phyloP scores from a whole-genome alignment of 2,113 vertebrate genomes.

The Casuarius casuarius region DNA sequence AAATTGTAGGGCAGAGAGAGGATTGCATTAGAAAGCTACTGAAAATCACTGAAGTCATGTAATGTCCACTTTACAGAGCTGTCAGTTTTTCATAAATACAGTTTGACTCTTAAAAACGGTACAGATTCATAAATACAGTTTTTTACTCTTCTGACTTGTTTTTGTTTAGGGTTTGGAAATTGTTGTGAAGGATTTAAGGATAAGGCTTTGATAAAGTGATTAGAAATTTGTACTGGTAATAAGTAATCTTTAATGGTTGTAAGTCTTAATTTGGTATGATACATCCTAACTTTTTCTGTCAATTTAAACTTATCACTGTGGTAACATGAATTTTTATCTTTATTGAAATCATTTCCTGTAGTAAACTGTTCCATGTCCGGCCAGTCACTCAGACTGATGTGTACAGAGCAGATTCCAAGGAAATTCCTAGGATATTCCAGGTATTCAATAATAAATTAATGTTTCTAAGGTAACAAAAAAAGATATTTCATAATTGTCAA shows the following conservation, averaged over 20 bases:
- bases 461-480: not conserved
- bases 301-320: not conserved
- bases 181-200: not conserved
- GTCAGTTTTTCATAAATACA: not conserved
- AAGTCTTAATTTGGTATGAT: not conserved
- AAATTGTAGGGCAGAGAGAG: not conserved
- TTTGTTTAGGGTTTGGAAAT: not conserved
- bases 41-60: not conserved
- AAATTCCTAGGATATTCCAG: constrained; percentile 99
- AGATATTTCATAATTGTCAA: not conserved
- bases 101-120: not conserved
- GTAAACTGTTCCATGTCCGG: constrained; percentile 98
- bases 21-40: not conserved
- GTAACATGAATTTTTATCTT: constrained; percentile 19
- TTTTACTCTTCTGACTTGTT: not conserved
- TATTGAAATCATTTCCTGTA: constrained; percentile 69
- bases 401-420: constrained; percentile 96
- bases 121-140: not conserved
- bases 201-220: not conserved
- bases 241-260: not conserved
- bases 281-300: not conserved
- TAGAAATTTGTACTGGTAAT: not conserved
- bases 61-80: not conserved
- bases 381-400: constrained; percentile 98
- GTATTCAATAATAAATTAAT: constrained; percentile 68